Evolutionary conservation across 2,113 vertebrate species (phyloP), one percentile per base, ranked within the genome.

Genomic region (Microtus oregoni): DNA sequence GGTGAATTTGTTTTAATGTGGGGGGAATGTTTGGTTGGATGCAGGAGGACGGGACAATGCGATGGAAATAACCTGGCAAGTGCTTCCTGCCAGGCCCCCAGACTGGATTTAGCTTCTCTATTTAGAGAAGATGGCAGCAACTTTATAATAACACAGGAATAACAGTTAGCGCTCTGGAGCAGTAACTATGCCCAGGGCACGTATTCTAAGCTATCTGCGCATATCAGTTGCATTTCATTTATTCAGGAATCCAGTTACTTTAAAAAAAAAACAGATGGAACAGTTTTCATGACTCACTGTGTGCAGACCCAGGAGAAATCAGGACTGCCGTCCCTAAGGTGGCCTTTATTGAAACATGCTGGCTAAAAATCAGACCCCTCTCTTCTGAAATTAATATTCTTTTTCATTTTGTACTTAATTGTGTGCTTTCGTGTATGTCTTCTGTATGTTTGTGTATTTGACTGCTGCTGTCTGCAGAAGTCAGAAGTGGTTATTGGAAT

Each of bases 1-100:
- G 0, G 0, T 11, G 38, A 50, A 19, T 41, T 65, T 26, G n/a
- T 9, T 24, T 76, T 65, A 63, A 30, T 30, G 14, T 7, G 28
- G 41, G 73, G 24, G 9, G 73, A 75, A 52, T 19, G 13, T 26
- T 32, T 3, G 19, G 32, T 1, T 35, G 50, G 67, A 11, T 6
- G 30, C 47, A n/a, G 17, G 7, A 35, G 41, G n/a, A 47, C 9
- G 22, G 63, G 10, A 20, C 12, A 22, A 3, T n/a, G 1, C 0
- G 0, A 76, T 12, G 12, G 22, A 28, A 41, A 11, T 10, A 6
- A 19, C 22, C 10, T 44, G 76, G 28, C 3, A 8, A 4, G 17
- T 5, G 0, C 38, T 47, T 78, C n/a, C 79, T 38, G 26, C 32
- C 20, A 26, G 13, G 83, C 14, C 75, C 35, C 61, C 7, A 32